Evolutionary conservation across 2,113 vertebrate species (phyloP), one percentile per base, ranked within the genome.

Genomic region (Rhizomys pruinosus): DNA sequence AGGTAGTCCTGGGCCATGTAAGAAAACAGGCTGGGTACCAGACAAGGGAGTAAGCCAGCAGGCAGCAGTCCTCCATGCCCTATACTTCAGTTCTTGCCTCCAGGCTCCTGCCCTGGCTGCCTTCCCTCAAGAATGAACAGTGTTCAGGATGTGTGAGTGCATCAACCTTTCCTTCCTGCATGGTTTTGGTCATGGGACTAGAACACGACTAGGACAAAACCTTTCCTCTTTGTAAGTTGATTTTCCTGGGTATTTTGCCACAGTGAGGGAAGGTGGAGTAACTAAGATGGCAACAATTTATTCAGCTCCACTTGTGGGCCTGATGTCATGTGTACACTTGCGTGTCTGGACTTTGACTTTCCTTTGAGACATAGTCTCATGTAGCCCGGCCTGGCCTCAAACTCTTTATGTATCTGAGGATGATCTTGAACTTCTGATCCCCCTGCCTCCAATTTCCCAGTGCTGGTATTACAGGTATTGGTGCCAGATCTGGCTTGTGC

Each of bases 311-410:
- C 25, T 39, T 16, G 29, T 1, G 16, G 5, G 13, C 69, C 59
- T 27, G 64, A 64, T 2, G 23, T 34, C 1, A 11, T 3, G 5
- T 34, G 29, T 5, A 7, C 2, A 5, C 20, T 63, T 27, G 7
- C 78, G 15, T 81, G 78, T n/a, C n/a, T 57, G 37, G 32, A 37
- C n/a, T 69, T 44, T 72, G 59, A n/a, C 64, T 68, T 84, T 37
- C 44, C 37, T 34, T 23, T 44, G 61, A 82, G 61, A 44, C 10
- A 44, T 47, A 39, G 39, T 44, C 29, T 34, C 59, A 44, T 47
- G 15, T n/a, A n/a, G n/a, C 47, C 47, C 32, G 55, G 39, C 17
- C 61, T 84, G 42, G 47, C 19, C 42, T 84, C 19, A 84, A 13
- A 42, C 25, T 39, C 79, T 13, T 3, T 27, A 20, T 23, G 11